Evolutionary conservation across 2,113 vertebrate genomes (phyloP).

Genomic region (Phaetusa simplex): DNA sequence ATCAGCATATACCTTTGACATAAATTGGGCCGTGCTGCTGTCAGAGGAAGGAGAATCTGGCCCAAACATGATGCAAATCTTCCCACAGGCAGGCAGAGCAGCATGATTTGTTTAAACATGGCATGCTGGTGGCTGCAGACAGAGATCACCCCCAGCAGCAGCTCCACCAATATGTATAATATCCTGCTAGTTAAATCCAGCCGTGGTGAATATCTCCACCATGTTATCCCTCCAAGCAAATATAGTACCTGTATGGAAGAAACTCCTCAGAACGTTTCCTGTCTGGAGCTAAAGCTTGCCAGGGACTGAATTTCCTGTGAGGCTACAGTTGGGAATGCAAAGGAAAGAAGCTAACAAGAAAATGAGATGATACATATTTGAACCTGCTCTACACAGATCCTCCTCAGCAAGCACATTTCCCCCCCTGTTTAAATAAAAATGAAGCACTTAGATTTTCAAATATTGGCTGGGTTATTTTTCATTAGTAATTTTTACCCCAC

Average conservation of each 20-base stretch:
- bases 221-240: conserved; percentile 48
- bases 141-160: conserved; percentile 47
- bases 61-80: conserved; percentile 21
- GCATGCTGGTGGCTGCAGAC: conserved; percentile 35
- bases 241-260: conserved; percentile 50
- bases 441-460: not conserved
- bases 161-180: conserved; percentile 45
- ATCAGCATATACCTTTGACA: not conserved
- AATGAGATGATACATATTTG: conserved; percentile 20
- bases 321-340: conserved; percentile 44
- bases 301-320: conserved; percentile 63
- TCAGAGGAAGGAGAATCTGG: not conserved
- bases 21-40: not conserved
- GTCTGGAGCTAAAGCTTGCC: conserved; percentile 52
- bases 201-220: conserved; percentile 11
- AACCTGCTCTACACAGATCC: not conserved
- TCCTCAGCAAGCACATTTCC: not conserved
- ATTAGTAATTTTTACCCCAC: not conserved
- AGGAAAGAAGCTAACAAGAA: conserved; percentile 40
- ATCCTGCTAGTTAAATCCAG: conserved; percentile 39
- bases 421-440: not conserved
- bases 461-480: not conserved
- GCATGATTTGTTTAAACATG: conserved; percentile 30
- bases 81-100: conserved; percentile 34
- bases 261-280: conserved; percentile 55